These are phyloP conservation scores for Nothoprocta perdicaria DNA, from an alignment of 2,113 vertebrate genomes.

Conservation along the genomic window DNA sequence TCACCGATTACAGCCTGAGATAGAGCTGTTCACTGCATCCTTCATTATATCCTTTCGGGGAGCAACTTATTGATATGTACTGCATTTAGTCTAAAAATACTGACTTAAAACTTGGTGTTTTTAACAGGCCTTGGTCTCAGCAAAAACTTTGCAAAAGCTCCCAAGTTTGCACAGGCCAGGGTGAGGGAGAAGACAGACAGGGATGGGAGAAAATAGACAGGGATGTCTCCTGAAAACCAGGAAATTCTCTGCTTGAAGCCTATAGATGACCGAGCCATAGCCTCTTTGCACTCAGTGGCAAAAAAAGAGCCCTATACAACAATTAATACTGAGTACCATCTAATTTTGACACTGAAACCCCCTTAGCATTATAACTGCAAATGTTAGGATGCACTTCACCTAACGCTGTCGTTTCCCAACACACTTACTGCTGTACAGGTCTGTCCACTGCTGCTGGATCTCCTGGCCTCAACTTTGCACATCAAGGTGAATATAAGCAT, in stretches of 20 bases:
- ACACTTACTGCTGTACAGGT: neutral
- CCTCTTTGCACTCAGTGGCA: rapidly evolving
- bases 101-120: neutral
- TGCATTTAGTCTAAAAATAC: neutral
- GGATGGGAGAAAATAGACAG: too few relatives aligned
- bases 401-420: neutral
- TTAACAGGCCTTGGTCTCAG: neutral
- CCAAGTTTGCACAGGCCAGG: too few relatives aligned
- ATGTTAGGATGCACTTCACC: neutral
- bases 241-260: neutral
- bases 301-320: neutral
- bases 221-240: neutral
- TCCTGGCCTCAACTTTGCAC: neutral
- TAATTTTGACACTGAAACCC: neutral
- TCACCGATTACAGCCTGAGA: neutral
- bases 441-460: neutral
- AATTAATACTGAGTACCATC: neutral
- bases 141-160: neutral
- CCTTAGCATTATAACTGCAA: neutral
- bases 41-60: neutral
- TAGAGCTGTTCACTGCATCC: neutral
- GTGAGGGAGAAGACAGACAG: neutral
- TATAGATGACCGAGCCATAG: neutral
- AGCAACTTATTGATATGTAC: neutral
- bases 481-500: neutral